Evolutionary conservation across 2,797 vertebrate genomes (phyloP).

Genomic region (Arnoldichthys spilopterus): DNA sequence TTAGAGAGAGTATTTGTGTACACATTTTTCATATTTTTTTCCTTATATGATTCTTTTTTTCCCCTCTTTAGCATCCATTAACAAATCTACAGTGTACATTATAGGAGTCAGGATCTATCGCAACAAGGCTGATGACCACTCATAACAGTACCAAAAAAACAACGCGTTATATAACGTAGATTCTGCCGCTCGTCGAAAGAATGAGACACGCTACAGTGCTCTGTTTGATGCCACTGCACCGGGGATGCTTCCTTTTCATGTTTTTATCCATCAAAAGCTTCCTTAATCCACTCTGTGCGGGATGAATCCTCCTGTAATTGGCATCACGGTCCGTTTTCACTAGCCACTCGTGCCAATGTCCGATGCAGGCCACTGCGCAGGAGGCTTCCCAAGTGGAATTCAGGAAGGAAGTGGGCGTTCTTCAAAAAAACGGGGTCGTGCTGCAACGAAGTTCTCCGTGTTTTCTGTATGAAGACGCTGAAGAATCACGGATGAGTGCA

Average conservation of each 20-base stretch:
- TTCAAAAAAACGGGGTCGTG: background rate
- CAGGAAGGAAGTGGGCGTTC: background rate
- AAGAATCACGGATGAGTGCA: background rate
- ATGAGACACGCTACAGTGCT: too few species aligned
- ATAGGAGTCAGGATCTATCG: background rate
- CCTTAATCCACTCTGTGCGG: background rate
- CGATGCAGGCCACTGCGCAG: background rate
- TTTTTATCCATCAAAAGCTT: background rate
- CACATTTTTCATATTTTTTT: conserved; percentile 17
- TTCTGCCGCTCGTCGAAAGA: background rate
- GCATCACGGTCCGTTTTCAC: background rate
- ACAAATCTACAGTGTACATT: background rate
- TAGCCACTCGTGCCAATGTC: background rate
- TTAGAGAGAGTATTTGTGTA: conserved; percentile 31
- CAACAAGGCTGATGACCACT: background rate
- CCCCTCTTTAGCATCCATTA: background rate
- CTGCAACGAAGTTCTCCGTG: background rate
- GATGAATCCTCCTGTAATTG: background rate
- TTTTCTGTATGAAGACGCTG: background rate
- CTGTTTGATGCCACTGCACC: background rate
- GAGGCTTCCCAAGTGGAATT: background rate
- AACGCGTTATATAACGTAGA: background rate
- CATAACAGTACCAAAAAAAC: background rate
- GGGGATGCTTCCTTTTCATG: background rate
- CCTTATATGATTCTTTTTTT: conserved; percentile 1